These are phyloP conservation scores for Bovichtus diacanthus DNA, from an alignment of 2,797 vertebrate species.

Conservation along the genomic window DNA sequence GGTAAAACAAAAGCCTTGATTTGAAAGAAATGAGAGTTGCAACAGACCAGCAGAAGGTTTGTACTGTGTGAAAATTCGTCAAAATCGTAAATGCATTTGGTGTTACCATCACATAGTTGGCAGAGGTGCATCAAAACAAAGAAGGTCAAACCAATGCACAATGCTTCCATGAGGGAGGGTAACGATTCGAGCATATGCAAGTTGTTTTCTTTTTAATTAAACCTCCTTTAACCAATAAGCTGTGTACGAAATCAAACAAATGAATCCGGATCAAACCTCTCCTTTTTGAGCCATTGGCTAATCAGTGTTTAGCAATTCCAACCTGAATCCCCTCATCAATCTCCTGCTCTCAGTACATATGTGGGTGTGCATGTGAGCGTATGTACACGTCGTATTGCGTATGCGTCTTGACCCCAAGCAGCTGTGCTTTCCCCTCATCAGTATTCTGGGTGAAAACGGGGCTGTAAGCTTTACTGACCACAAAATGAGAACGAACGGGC, in stretches of 20 bases:
- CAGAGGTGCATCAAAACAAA: not conserved
- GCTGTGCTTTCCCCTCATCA: constrained; percentile 83
- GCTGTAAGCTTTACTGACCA: constrained; percentile 60
- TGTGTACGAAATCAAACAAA: constrained; percentile 42
- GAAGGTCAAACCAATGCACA: not conserved
- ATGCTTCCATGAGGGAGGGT: not conserved
- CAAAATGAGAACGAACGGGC: constrained; percentile 76
- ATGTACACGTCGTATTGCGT: constrained; percentile 48
- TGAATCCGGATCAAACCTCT: constrained; percentile 20
- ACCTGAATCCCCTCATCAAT: constrained; percentile 48
- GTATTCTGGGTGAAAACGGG: constrained; percentile 71
- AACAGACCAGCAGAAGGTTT: too few species aligned
- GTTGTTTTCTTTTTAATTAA: constrained; percentile 29
- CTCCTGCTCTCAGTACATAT: constrained; percentile 50
- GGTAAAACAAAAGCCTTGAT: too few species aligned
- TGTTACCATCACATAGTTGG: not conserved
- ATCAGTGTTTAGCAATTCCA: constrained; percentile 60
- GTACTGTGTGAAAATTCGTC: not conserved
- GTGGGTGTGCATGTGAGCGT: constrained; percentile 49
- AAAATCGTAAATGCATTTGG: not conserved
- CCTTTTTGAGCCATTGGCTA: constrained; percentile 33
- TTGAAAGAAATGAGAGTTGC: too few species aligned
- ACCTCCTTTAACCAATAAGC: constrained; percentile 35
- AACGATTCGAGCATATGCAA: constrained; percentile 4
- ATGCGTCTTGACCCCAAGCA: constrained; percentile 73